phyloP scores from a whole-genome alignment of 2,797 vertebrate species.

The Alauda arvensis region DNA sequence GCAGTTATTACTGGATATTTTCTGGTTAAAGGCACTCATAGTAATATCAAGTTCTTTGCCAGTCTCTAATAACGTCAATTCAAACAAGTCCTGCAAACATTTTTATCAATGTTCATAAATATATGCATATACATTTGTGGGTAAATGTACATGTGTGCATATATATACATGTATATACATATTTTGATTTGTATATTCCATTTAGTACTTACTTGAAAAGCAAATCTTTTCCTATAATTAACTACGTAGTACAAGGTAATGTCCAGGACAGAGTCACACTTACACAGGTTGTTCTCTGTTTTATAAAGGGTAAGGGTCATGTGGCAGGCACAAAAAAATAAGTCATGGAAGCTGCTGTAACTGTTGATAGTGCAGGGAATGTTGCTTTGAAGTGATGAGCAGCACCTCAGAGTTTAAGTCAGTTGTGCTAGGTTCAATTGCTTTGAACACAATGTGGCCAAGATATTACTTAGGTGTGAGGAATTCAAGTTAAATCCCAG shows the following conservation, averaged over 20 bases:
- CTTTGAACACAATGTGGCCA: accelerated
- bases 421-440: not conserved
- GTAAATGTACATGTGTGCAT: not conserved
- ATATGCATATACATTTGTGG: not conserved
- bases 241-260: accelerated
- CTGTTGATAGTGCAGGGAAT: not conserved
- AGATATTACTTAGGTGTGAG: not conserved
- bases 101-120: not conserved
- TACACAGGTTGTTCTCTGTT: not conserved
- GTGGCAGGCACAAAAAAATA: not conserved
- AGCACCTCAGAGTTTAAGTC: not conserved
- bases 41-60: not conserved
- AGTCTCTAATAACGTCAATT: not conserved
- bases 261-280: not conserved
- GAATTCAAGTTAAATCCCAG: accelerated
- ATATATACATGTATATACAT: accelerated
- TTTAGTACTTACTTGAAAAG: not conserved
- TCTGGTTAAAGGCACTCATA: not conserved
- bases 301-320: not conserved
- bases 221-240: not conserved
- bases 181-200: not conserved
- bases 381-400: not conserved
- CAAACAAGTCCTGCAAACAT: not conserved
- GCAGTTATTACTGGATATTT: not conserved
- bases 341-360: not conserved